phyloP scores from a whole-genome alignment of 2,797 vertebrate genomes.

The Rhodeus uyekii region DNA sequence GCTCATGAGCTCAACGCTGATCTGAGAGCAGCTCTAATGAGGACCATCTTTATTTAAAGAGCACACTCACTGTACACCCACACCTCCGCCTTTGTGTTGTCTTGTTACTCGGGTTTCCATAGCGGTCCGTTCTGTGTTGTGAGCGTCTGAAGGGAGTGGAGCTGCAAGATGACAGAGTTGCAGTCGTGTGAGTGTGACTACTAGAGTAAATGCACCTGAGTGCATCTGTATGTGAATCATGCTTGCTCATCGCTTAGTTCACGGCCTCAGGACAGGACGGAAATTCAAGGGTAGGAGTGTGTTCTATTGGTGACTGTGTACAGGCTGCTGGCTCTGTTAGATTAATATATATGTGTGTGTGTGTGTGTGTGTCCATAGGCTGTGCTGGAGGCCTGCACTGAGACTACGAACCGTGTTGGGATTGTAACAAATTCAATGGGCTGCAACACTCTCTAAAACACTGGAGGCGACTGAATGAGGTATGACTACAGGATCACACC shows the following conservation, averaged over 20 bases:
- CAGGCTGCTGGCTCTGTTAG: background rate
- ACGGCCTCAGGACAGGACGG: background rate
- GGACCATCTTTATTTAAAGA: conserved; percentile 26
- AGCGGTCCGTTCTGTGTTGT: conserved; percentile 21
- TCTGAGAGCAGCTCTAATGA: conserved; percentile 27
- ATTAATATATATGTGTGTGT: conserved; percentile 45
- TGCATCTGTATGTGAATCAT: conserved; percentile 25
- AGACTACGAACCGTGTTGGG: conserved; percentile 64
- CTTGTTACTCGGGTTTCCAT: conserved; percentile 36
- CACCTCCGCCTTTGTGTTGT: conserved; percentile 31
- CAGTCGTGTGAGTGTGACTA: conserved; percentile 23
- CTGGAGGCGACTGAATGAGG: conserved; percentile 74
- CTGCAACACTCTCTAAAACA: conserved; percentile 68
- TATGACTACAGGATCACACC: conserved; percentile 50
- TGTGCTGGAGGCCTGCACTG: conserved; percentile 55
- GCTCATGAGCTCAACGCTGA: background rate
- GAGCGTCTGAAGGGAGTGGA: conserved; percentile 35
- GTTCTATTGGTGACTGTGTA: conserved; percentile 2
- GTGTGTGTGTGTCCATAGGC: conserved; percentile 46
- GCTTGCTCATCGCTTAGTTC: background rate
- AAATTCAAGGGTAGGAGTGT: conserved; percentile 13
- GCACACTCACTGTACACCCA: conserved; percentile 31
- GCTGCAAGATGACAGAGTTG: conserved; percentile 25
- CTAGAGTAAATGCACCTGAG: conserved; percentile 34
- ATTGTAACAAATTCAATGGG: conserved; percentile 72